Evolutionary conservation across 2,888 invertebrate genomes (phyloP).

Genomic region (Panorpa germanica): DNA sequence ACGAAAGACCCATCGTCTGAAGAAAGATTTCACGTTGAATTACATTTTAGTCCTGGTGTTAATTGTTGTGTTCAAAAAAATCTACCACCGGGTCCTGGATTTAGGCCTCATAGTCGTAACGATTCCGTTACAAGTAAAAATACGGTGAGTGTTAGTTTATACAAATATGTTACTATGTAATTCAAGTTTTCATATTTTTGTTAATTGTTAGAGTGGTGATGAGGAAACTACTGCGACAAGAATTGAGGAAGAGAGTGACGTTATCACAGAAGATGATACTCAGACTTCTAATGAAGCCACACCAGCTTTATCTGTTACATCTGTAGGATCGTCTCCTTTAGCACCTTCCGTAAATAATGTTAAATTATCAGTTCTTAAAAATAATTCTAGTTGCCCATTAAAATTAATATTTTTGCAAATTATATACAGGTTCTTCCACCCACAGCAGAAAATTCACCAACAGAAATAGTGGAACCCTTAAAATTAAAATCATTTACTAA

Average conservation of each 20-base stretch:
- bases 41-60: slow-evolving; percentile 97
- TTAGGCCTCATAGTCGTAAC: slow-evolving; percentile 78
- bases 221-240: slow-evolving; percentile 43
- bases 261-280: slow-evolving; percentile 7
- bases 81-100: slow-evolving; percentile 81
- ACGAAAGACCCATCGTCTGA: slow-evolving; percentile 85
- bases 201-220: slow-evolving; percentile 31
- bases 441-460: too few species aligned
- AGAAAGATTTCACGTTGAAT: slow-evolving; percentile 91
- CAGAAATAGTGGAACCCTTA: too few species aligned
- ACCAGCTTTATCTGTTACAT: too few species aligned
- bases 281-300: not conserved
- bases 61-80: slow-evolving; percentile 93
- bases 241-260: slow-evolving; percentile 55
- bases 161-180: slow-evolving; percentile 1
- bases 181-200: slow-evolving; percentile 5
- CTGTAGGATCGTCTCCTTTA: too few species aligned
- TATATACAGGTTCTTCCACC: too few species aligned
- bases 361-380: slow-evolving; percentile 6
- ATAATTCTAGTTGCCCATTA: too few species aligned
- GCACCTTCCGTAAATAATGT: slow-evolving; percentile 8
- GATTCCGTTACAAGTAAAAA: slow-evolving; percentile 49
- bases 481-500: too few species aligned
- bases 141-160: slow-evolving; percentile 24
- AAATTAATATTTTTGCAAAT: too few species aligned